Percentiles rank a stretch among this genome's conserved stretches.
Evolutionary conservation across 1,140 invertebrate species (phyloP).

Genomic region (Radopholus similis): DNA sequence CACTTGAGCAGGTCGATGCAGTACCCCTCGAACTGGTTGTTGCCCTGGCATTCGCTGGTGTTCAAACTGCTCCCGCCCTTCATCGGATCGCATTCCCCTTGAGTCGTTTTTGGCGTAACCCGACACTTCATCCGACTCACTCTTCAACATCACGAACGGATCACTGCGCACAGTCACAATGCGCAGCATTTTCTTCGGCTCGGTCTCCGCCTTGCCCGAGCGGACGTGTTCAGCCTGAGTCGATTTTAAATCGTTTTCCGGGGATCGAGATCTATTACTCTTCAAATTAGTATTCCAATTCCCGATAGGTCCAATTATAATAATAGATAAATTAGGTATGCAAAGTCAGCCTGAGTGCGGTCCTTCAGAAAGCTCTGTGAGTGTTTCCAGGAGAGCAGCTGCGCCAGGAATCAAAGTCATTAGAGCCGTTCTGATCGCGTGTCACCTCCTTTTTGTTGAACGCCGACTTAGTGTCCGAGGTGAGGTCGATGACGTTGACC

Average conservation of each 20-base stretch:
- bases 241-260: too few relatives aligned
- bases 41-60: conserved; percentile 56
- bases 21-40: conserved; percentile 60
- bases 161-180: conserved; percentile 28
- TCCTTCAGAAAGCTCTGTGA: conserved; percentile 52
- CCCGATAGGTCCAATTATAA: not conserved
- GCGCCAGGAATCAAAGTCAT: conserved; percentile 9
- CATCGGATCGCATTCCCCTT: not conserved
- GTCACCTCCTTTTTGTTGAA: conserved; percentile 59
- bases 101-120: not conserved
- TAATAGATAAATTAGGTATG: not conserved
- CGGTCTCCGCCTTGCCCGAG: conserved; percentile 20
- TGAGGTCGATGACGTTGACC: conserved; percentile 55
- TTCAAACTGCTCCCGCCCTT: conserved; percentile 19
- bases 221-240: conserved; percentile 1
- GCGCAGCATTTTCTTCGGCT: conserved; percentile 42
- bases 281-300: too few relatives aligned
- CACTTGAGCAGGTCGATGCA: conserved; percentile 59
- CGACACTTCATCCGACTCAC: conserved; percentile 35
- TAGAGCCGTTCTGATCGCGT: not conserved
- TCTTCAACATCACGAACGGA: conserved; percentile 59
- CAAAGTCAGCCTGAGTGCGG: conserved; percentile 45
- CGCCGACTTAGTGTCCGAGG: conserved; percentile 54
- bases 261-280: too few relatives aligned
- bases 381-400: conserved; percentile 54